phyloP scores from a whole-genome alignment of 2,797 vertebrate genomes.

The Tadarida brasiliensis region DNA sequence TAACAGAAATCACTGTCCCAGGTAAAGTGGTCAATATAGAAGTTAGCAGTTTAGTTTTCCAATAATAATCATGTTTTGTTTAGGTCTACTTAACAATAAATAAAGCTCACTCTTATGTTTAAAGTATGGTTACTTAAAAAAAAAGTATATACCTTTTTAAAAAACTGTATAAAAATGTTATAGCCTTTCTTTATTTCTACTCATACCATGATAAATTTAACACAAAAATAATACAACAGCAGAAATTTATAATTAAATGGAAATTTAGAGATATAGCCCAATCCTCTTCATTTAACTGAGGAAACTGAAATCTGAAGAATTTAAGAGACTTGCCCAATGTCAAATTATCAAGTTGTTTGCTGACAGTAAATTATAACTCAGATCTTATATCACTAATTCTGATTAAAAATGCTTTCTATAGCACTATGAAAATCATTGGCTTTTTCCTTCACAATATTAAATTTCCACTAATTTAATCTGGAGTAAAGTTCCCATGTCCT shows the following conservation, averaged over 20 bases:
- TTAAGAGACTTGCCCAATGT: not conserved
- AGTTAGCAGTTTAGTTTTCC: conserved; percentile 18
- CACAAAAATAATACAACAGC: conserved; percentile 6
- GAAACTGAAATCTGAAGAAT: not conserved
- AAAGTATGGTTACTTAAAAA: conserved; percentile 39
- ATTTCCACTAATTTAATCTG: conserved; percentile 41
- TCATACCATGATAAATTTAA: conserved; percentile 35
- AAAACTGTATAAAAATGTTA: conserved; percentile 34
- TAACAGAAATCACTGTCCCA: conserved; percentile 28
- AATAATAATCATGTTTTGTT: conserved; percentile 41
- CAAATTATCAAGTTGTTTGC: not conserved
- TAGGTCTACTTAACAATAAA: conserved; percentile 45
- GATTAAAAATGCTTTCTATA: conserved; percentile 22
- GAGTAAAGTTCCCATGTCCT: not conserved
- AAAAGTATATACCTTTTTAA: not conserved
- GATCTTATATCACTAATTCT: conserved; percentile 8
- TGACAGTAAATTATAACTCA: conserved; percentile 7
- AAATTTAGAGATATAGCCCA: not conserved
- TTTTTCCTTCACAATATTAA: conserved; percentile 50
- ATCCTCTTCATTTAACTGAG: not conserved
- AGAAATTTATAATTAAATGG: conserved; percentile 17
- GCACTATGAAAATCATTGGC: conserved; percentile 12
- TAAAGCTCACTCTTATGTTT: conserved; percentile 14
- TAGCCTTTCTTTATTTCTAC: conserved; percentile 15
- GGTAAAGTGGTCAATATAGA: conserved; percentile 8